Base-by-base conservation (phyloP, 2,888 invertebrate genomes). In the Pseudococcus viburni region DNA sequence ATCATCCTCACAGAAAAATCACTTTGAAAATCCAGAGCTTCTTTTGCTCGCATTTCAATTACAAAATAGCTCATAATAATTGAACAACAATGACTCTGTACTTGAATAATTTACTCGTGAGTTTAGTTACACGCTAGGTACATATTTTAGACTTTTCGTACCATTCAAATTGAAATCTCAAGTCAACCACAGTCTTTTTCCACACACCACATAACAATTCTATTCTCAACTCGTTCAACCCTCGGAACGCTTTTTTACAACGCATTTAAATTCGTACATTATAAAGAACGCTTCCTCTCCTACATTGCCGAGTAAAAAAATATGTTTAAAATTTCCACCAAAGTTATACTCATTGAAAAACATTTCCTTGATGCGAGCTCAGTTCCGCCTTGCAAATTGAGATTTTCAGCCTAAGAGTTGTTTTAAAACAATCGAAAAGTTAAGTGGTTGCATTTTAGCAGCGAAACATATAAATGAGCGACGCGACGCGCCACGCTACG, bases 371-470 rank as follows among this genome's bases (percentile, higher is more conserved):
- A 64, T 33, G 33, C 33, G 33, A 73, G 33, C 73, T 17, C 33
- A 17, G 26, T 73, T 73, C 33, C 73, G 73, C 33, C 33, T 73
- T 73, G 17, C 73, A 33, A 73, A 73, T 73, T 73, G 33, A 73
- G 73, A 73, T 73, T 33, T 73, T 73, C 33, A 33, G 73, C 73
- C 26, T 33, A 17, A 33, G 33, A 73, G 33, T 73, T 73, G 73
- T 73, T 73, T 33, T 73, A 73, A 73, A 73, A 73, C 33, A 33
- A 73, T 73, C 33, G 73, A 73, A 73, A 73, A 33, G 73, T 33
- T 73, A 73, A 73, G 73, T 73, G 73, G 73, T 73, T 73, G 73
- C 73, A 68, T 68, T 68, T 68, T 68, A 73, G 73, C 73, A 73
- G 73, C 33, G 19, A 73, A 73, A 73, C 39, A 33, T 73, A 33